Evolutionary conservation across 2,888 invertebrate genomes (phyloP), one percentile per base, ranked within the genome.

Genomic region (Phania funesta): DNA sequence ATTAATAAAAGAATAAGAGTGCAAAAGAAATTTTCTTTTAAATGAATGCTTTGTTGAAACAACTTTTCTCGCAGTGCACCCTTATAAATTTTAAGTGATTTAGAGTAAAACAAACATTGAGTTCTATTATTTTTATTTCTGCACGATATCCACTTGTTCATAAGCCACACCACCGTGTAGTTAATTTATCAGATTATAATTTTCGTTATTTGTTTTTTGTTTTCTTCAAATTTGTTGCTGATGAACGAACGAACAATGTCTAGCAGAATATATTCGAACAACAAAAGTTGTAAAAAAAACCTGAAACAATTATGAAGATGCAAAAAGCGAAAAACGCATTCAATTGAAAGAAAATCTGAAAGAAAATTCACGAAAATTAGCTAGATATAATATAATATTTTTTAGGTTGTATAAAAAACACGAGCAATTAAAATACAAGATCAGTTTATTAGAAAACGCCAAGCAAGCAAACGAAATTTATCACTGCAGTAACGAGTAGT

Each of bases 101-200:
- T 86, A 88, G 89, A 89, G 86, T 88, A 88, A 86, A 88, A 88
- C 88, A 87, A 86, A 86, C 35, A 35, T 60, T 75, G 68, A 70
- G 3, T 29, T 13, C 16, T 44, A 60, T 41, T 18, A 20, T 54
- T 35, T 20, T 50, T 56, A 22, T 38, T 35, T 48, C 41, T 54
- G 38, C 80, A 74, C 85, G 86, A 86, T 86, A 86, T 86, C 86
- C 87, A 86, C 83, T 85, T 78, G 85, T 83, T 73, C 32, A n/a
- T 65, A 84, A 86, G 84, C 26, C 26, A 26, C 86, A 73, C 67
- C 35, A 26, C 11, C 16, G 24, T 56, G 62, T 68, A 44, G 67
- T 56, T 73, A 60, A 80, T 71, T 76, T 67, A 76, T 71, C 56
- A 58, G 58, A 65, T 71, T 32, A 70, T 65, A 50, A 24, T 35